Conservation (phyloP, 1,140 invertebrate species). For the Drosophila lacteicornis region DNA sequence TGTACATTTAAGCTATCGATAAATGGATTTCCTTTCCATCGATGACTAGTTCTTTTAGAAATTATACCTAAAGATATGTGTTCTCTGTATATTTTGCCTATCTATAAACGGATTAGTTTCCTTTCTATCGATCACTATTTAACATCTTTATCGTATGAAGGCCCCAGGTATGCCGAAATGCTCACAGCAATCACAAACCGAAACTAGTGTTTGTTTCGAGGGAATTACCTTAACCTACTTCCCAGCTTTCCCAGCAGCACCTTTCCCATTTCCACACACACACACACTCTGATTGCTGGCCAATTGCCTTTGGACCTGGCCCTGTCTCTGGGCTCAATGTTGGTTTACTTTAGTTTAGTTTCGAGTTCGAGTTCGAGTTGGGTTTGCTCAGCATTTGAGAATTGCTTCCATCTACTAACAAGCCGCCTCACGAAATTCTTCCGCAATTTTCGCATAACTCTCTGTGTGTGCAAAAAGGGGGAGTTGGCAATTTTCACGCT, state of each 20-base stretch:
- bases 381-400: neutral
- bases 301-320: conserved; percentile 45
- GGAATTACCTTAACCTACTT: conserved; percentile 52
- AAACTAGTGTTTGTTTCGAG: conserved; percentile 16
- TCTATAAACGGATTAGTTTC: neutral
- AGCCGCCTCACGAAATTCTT: conserved; percentile 61
- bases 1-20: too few relatives aligned
- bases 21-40: neutral
- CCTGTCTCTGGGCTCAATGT: conserved; percentile 14
- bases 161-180: neutral
- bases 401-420: conserved; percentile 44
- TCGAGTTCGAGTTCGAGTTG: conserved; percentile 2
- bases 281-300: conserved; percentile 27
- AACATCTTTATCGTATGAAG: too few relatives aligned
- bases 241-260: conserved; percentile 2
- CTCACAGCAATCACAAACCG: neutral
- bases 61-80: too few relatives aligned
- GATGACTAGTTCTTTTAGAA: neutral
- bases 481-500: conserved; percentile 58
- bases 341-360: conserved; percentile 54
- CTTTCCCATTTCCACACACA: conserved; percentile 5
- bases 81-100: neutral
- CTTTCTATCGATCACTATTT: neutral
- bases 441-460: conserved; percentile 62
- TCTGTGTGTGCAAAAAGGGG: neutral